Percentiles rank a stretch among this genome's conserved stretches.
phyloP scores from a whole-genome alignment of 2,797 vertebrate species.

The Myiotriccus ornatus region DNA sequence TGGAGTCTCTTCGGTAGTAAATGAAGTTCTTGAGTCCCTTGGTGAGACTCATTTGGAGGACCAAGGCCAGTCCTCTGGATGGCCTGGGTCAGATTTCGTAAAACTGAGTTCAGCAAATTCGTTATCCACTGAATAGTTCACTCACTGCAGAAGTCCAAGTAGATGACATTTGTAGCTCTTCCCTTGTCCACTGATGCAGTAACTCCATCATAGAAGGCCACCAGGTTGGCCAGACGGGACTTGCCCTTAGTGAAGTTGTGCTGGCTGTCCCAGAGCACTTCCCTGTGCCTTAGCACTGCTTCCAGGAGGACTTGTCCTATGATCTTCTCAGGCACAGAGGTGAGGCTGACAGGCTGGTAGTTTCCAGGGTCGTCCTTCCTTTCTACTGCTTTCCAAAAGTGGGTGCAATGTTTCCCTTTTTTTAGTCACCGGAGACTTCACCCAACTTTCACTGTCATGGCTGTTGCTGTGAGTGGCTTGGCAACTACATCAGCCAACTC shows the following conservation, averaged over 20 bases:
- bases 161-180: background rate
- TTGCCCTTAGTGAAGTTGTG: background rate
- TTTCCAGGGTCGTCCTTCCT: background rate
- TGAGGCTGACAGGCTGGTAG: background rate
- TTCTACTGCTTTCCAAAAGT: background rate
- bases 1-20: background rate
- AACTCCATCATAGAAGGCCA: background rate
- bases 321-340: background rate
- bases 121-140: background rate
- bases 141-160: background rate
- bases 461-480: fast-evolving
- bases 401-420: background rate
- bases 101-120: background rate
- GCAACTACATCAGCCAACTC: too few relatives aligned
- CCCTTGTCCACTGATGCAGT: background rate
- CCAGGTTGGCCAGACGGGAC: background rate
- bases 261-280: background rate
- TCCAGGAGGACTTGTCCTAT: background rate
- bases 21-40: background rate
- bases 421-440: background rate
- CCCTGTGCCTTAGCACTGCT: background rate
- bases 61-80: background rate
- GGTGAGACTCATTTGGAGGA: background rate
- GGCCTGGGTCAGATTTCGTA: background rate
- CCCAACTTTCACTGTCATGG: background rate